A percentile compares a stretch with the other conserved stretches of the same genome.
These are phyloP conservation scores for Lithobates pipiens DNA, from an alignment of 2,797 vertebrate species.

Conservation along the genomic window DNA sequence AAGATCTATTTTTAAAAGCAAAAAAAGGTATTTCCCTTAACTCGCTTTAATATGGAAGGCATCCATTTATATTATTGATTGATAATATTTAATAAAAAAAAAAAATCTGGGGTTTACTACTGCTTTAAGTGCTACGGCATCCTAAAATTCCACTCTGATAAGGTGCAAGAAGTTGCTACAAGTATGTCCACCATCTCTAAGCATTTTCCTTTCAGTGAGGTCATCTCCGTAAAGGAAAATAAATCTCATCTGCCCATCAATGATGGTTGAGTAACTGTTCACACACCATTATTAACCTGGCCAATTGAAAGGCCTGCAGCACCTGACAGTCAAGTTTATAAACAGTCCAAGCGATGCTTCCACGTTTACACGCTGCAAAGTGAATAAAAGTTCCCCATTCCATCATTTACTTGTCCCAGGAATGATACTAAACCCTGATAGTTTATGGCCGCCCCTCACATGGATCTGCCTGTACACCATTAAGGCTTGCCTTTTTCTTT, in stretches of 20 bases:
- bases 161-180: no score
- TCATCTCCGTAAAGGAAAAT: no score
- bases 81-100: no score
- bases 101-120: no score
- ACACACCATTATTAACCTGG: background rate
- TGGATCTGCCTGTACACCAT: conserved; percentile 22
- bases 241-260: background rate
- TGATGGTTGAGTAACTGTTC: background rate
- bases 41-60: no score
- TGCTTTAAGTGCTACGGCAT: no score
- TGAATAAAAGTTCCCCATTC: background rate
- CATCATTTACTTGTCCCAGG: conserved; percentile 4
- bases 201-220: no score
- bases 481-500: conserved; percentile 14
- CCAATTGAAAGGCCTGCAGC: background rate
- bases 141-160: no score
- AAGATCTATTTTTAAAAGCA: no score
- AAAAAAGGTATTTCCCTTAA: no score
- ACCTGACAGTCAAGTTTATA: background rate
- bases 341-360: background rate
- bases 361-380: background rate
- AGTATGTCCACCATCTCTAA: no score
- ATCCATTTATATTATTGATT: no score
- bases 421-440: conserved; percentile 24
- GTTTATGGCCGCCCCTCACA: conserved; percentile 33